Evolutionary conservation across 2,888 invertebrate species (phyloP), one percentile per base, ranked within the genome.

Genomic region (Microctonus brassicae): DNA sequence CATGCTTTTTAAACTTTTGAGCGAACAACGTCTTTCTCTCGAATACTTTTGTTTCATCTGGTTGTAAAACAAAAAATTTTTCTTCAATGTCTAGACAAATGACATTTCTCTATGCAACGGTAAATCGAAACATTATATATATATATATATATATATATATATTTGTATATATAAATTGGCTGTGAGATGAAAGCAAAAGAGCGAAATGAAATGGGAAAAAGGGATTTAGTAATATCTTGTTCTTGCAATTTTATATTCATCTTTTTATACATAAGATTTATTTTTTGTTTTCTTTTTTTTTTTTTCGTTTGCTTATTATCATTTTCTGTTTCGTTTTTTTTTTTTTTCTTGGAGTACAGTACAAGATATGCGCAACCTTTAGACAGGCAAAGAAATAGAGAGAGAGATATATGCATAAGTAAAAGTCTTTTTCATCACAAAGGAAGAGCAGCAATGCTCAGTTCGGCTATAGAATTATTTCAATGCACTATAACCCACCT

Each of bases 391-490:
- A n/a, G n/a, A n/a, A n/a, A n/a, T n/a, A n/a, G n/a, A n/a, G n/a
- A n/a, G n/a, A n/a, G 34, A 33, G 13, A 66, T 42, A 33, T 7
- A 66, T 42, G 20, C 10, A 39, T 47, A 47, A 6, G 42, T 36
- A 42, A 42, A 42, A 42, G 17, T 58, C 58, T 58, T 17, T 13
- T 13, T 13, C 47, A 24, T 17, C 47, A 53, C 65, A 65, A n/a
- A 65, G 33, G 11, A 34, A 68, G 22, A 39, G 34, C 42, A 47
- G 17, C 17, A 17, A n/a, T 36, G 33, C 24, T n/a, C 39, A 63
- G 64, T 64, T 57, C 53, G 29, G 53, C 76, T 78, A 80, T 81
- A 79, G 82, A 84, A 83, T 81, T 77, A 80, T 82, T 85, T 83
- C 81, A 82, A 83, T 81, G 81, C 78, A 80, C 77, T 75, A 75